Base-by-base conservation (phyloP, 2,888 invertebrate genomes). In the Noctuana brunneofusca region DNA sequence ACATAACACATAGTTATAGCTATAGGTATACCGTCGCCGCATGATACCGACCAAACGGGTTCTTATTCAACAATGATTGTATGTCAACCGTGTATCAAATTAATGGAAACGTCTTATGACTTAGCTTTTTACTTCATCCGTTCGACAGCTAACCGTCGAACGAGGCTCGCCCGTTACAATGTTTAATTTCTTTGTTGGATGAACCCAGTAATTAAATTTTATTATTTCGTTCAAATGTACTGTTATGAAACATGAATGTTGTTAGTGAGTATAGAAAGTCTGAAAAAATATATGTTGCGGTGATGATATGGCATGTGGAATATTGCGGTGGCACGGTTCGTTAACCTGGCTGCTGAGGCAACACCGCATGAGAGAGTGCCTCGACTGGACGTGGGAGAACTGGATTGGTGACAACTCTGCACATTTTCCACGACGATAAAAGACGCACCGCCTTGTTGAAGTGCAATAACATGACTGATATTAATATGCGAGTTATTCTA, bases 311-410 rank as follows among this genome's bases (percentile, higher is more conserved):
- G 53, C 60, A 79, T 73, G 68, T 75, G 69, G 70, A 68, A 75
- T 70, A 75, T 67, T 71, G 69, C 69, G 16, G 49, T 69, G 38
- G 55, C 65, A 69, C 72, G 74, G 86, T 87, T 86, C 86, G 79
- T 82, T 86, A 83, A 84, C 85, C 84, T 75, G 78, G 70, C 70
- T 73, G 73, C 68, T 73, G 79, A 11, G 43, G 27, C 70, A 71
- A 69, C 69, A 71, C 73, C 68, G 73, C 69, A 73, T 71, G 76
- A 66, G 76, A 78, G 76, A 76, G 74, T 63, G 71, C 67, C 64
- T 62, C 64, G 55, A 64, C 76, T 75, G 78, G 79, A 83, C 86
- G 89, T 89, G 87, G 87, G 89, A 83, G 89, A 86, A 89, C 89
- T 82, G 83, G 89, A 81, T 79, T 73, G 75, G 75, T 79, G 83